Conservation (phyloP, 2,888 invertebrate genomes). For the Clistopyga incitator region DNA sequence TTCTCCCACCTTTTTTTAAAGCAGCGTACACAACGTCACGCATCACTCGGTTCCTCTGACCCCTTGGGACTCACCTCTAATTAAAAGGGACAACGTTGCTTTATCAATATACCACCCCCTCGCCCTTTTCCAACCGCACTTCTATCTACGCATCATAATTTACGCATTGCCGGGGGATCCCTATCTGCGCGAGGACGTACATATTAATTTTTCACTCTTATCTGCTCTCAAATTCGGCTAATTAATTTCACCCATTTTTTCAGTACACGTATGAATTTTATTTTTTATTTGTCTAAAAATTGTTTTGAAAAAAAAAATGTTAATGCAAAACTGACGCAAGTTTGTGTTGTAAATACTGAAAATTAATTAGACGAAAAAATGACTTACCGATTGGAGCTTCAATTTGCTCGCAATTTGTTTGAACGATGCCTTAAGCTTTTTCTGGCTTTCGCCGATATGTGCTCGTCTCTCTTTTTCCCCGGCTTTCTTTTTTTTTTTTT, state of each 20-base stretch:
- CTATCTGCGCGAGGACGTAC: background rate
- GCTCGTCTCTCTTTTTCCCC: background rate
- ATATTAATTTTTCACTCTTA: background rate
- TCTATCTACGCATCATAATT: constrained; percentile 19
- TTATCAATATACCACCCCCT: constrained; percentile 46
- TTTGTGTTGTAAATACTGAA: no score
- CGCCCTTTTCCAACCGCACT: constrained; percentile 15
- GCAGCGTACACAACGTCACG: constrained; percentile 64
- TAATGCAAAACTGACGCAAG: no score
- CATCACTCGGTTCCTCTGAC: constrained; percentile 39
- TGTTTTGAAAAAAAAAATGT: no score
- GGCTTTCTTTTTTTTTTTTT: background rate
- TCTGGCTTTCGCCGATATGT: constrained; percentile 13
- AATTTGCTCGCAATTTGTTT: constrained; percentile 24
- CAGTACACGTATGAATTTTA: no score
- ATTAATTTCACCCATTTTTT: background rate
- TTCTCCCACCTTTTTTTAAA: constrained; percentile 67
- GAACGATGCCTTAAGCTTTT: constrained; percentile 54
- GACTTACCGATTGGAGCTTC: background rate
- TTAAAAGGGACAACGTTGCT: constrained; percentile 54
- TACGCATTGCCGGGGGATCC: constrained; percentile 7
- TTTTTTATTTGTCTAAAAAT: no score
- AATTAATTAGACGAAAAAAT: background rate
- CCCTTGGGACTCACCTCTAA: constrained; percentile 54
- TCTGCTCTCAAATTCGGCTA: background rate